Evolutionary conservation across 2,797 vertebrate genomes (phyloP).

Genomic region (Schizopygopsis pylzovi): DNA sequence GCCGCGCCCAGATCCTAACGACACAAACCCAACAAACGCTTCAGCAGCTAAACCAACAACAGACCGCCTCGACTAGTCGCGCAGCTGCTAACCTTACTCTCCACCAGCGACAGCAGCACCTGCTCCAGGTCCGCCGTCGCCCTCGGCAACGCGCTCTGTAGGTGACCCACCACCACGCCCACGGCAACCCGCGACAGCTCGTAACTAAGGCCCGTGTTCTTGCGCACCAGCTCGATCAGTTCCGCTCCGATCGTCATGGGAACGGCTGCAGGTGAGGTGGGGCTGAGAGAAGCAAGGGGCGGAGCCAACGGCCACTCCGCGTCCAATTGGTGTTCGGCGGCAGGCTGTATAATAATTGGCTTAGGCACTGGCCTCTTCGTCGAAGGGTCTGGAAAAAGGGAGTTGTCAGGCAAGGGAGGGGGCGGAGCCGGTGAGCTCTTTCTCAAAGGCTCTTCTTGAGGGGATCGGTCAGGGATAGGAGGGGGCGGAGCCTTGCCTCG

Average conservation of each 20-base stretch:
- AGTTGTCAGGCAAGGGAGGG: conserved; percentile 56
- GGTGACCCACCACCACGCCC: conserved; percentile 91
- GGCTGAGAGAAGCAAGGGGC: conserved; percentile 73
- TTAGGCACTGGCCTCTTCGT: conserved; percentile 73
- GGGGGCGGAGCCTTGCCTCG: conserved; percentile 77
- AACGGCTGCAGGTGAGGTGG: conserved; percentile 69
- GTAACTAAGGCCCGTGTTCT: conserved; percentile 94
- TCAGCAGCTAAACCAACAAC: neutral
- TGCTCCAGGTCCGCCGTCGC: conserved; percentile 86
- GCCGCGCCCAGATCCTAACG: conserved; percentile 82
- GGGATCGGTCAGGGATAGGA: conserved; percentile 30
- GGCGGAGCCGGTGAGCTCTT: conserved; percentile 72
- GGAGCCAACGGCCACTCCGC: conserved; percentile 75
- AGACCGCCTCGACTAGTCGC: no score
- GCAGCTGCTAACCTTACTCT: conserved; percentile 86
- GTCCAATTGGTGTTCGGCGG: conserved; percentile 69
- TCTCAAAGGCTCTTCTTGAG: conserved; percentile 63
- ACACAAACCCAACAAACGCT: neutral
- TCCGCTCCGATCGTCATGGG: conserved; percentile 90
- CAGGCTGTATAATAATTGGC: conserved; percentile 34
- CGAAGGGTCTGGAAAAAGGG: conserved; percentile 63
- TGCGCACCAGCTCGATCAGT: conserved; percentile 94
- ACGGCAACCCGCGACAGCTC: conserved; percentile 95
- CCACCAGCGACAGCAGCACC: conserved; percentile 91
- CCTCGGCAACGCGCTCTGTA: conserved; percentile 86